Evolutionary conservation across 1,140 invertebrate species (phyloP).

Genomic region (Leptoteleia sp.): DNA sequence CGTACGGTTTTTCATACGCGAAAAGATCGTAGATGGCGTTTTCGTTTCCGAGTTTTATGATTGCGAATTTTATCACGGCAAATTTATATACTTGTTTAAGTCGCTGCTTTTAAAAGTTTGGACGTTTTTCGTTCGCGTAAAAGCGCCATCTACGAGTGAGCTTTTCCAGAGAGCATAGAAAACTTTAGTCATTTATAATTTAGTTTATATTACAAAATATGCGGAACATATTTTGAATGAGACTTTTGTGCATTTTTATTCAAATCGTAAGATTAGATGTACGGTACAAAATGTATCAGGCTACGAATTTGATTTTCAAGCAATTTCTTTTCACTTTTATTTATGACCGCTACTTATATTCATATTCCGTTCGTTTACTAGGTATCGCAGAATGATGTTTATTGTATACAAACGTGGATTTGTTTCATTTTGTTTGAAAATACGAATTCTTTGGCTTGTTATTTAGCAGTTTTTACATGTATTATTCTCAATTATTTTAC

Average conservation of each 20-base stretch:
- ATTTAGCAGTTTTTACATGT: conserved; percentile 47
- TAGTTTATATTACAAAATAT: conserved; percentile 58
- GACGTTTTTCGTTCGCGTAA: conserved; percentile 6
- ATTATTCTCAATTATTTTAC: conserved; percentile 32
- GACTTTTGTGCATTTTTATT: conserved; percentile 44
- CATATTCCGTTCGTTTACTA: conserved; percentile 21
- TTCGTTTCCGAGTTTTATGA: conserved; percentile 3
- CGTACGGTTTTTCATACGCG: conserved; percentile 10
- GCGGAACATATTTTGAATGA: conserved; percentile 56
- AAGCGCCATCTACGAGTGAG: conserved; percentile 37
- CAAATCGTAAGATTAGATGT: conserved; percentile 42
- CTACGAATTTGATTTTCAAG: conserved; percentile 45
- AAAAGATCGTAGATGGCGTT: conserved; percentile 40
- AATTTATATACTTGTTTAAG: neutral
- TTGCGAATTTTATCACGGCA: conserved; percentile 2
- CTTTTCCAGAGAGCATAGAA: conserved; percentile 44
- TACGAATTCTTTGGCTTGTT: conserved; percentile 36
- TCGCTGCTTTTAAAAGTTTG: conserved; percentile 12
- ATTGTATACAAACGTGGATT: conserved; percentile 47
- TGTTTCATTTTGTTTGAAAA: conserved; percentile 51
- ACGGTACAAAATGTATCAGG: conserved; percentile 54
- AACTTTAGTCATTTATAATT: conserved; percentile 31
- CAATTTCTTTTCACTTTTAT: conserved; percentile 22
- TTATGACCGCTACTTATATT: conserved; percentile 25
- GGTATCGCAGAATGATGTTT: conserved; percentile 29